Evolutionary conservation across 2,888 invertebrate species (phyloP).

Genomic region (Leucania comma): DNA sequence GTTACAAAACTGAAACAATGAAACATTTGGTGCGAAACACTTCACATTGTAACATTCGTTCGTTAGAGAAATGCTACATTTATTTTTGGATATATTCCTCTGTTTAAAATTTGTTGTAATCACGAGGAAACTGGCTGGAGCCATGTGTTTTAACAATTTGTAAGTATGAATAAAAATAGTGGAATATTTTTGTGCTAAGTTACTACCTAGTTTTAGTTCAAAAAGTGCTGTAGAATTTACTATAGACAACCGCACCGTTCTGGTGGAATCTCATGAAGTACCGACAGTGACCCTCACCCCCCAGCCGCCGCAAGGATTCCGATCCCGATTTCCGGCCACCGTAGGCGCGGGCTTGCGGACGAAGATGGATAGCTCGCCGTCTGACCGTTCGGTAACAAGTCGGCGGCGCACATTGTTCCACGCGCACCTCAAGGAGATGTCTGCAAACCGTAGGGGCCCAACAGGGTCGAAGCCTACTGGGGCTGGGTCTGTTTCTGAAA

Average conservation of each 20-base stretch:
- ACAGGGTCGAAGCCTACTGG: no score
- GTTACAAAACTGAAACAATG: conserved; percentile 54
- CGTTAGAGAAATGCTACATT: conserved; percentile 40
- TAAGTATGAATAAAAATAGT: not conserved
- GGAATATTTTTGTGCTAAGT: not conserved
- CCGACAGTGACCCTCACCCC: no score
- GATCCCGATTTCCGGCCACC: no score
- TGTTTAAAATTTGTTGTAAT: conserved; percentile 48
- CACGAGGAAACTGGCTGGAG: conserved; percentile 31
- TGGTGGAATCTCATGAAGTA: no score
- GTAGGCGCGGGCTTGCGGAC: no score
- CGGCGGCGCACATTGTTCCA: no score
- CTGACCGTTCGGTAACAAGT: no score
- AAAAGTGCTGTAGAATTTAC: not conserved
- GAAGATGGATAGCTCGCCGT: no score
- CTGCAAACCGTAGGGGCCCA: no score
- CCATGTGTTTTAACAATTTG: conserved; percentile 22
- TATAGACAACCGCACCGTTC: not conserved
- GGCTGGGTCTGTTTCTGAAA: no score
- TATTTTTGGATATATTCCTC: conserved; percentile 48
- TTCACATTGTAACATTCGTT: conserved; percentile 28
- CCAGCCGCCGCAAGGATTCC: no score
- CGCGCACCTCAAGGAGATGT: no score
- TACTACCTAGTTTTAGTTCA: not conserved
- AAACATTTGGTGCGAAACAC: conserved; percentile 42